Base-by-base conservation (phyloP, 2,797 vertebrate genomes). In the Yasuhikotakia modesta region DNA sequence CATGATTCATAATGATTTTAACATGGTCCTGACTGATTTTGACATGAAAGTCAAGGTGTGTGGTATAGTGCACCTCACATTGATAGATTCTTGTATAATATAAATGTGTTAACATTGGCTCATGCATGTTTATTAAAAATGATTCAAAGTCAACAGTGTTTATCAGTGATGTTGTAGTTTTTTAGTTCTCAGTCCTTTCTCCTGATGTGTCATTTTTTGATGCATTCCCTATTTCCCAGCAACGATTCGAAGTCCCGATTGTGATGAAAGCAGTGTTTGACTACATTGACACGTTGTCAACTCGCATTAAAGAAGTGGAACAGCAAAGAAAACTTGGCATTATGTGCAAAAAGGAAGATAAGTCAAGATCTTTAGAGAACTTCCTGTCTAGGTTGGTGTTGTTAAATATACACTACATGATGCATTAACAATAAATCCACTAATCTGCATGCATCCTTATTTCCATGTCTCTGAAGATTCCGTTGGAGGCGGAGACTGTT, bases 241-340 rank as follows among this genome's bases (percentile, higher is more conserved):
- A 96, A 94, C 94, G 94, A 73, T 96, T 96, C 58, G 95, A 96
- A 88, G 95, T 96, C 58, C 95, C 95, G 7, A 96, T 96, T 76
- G 89, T 92, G 76, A 95, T 96, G 95, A 94, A 95, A 88, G 94
- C 95, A 0, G 93, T 96, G 71, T 95, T 96, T 52, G 94, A 96
- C 87, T 90, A 95, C 85, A 91, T 95, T 0, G 95, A 96, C 84
- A 95, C 93, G 5, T 95, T 96, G 89, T 91, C 93, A 58, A 94
- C 95, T 68, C 92, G 95, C 79, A 94, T 96, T 87, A 94, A 93
- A 89, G 95, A 96, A 76, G 94, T 95, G 92, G 95, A 95, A 85
- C 94, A 91, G 79, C 94, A 96, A 87, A 95, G 94, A 86, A 93
- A 91, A 81, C 93, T 94, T 5, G 94, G 92, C 0, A 92, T 94